Base-by-base conservation (phyloP, 2,113 vertebrate genomes). In the Scomber japonicus region DNA sequence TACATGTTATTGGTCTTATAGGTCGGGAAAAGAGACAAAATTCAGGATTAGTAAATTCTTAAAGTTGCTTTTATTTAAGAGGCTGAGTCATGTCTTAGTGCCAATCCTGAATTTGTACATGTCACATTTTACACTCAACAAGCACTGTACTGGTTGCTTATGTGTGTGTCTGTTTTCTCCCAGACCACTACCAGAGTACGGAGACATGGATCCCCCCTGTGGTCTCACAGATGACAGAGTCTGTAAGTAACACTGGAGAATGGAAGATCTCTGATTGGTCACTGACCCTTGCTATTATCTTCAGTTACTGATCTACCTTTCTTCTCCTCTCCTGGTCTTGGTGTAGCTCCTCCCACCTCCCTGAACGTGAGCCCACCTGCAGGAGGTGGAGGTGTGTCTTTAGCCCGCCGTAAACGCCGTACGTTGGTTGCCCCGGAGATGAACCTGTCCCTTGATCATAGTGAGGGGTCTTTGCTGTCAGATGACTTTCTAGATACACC, bases 381-480 rank as follows among this genome's bases (percentile, higher is more conserved):
- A 80, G 92, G 80, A 51, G 82, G 90, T 9, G 69, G 78, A 0
- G 94, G 92, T 0, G 91, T 89, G 49, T 72, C 89, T 9, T 83
- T 89, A 4, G 92, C 95, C 0, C 96, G 96, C 78, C 95, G 95
- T 7, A 99, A 98, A 86, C 85, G 97, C 0, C 97, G 97, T 68
- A 99, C 97, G 0, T 93, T 99, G 11, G 92, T 99, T 0, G 98
- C 98, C 5, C 98, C 98, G 0, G 97, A 99, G 76, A 98, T 99
- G 94, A 99, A 97, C 93, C 96, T 99, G 65, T 99, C 98, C 16
- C 92, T 99, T 93, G 98, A 99, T 84, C 98, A 97, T 72, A 99
- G 98, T 0, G 98, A 99, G 82, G 98, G 98, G 0, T 99, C 98
- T 8, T 88, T 99, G 87, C 92, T 99, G 80, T 99, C 97, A 0